Percentiles rank a stretch among this genome's conserved stretches.
Evolutionary conservation across 1,140 invertebrate species (phyloP).

Genomic region (Scaptomyza graminum): DNA sequence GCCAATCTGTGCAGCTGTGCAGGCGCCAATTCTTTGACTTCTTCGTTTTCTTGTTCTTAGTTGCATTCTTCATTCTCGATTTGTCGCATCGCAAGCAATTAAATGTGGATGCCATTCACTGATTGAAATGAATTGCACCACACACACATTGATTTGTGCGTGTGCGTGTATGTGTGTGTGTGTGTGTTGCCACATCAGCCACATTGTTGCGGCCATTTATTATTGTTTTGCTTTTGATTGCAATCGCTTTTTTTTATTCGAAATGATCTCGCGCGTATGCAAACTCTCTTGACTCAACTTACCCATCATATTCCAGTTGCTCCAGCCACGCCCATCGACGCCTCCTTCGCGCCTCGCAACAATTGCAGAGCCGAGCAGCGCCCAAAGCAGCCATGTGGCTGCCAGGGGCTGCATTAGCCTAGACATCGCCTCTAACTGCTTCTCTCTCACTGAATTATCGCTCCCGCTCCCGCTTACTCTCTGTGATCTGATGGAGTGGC

Average conservation of each 20-base stretch:
- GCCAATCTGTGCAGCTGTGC: constrained; percentile 61
- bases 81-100: constrained; percentile 53
- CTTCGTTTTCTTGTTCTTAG: constrained; percentile 23
- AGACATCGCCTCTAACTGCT: constrained; percentile 45
- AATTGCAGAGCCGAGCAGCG: constrained; percentile 45
- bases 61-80: constrained; percentile 3
- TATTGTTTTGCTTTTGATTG: background rate
- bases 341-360: constrained; percentile 4
- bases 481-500: background rate
- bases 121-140: constrained; percentile 74
- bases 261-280: background rate
- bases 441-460: background rate
- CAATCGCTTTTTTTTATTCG: background rate
- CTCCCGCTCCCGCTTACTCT: background rate
- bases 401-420: constrained; percentile 55
- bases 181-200: constrained; percentile 2
- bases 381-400: constrained; percentile 64
- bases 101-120: constrained; percentile 60
- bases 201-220: background rate
- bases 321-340: constrained; percentile 44
- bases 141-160: background rate
- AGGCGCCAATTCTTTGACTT: background rate
- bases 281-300: constrained; percentile 44
- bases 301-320: constrained; percentile 36
- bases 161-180: constrained; percentile 2